Percentiles rank a stretch among this genome's conserved stretches.
Evolutionary conservation across 1,140 invertebrate species (phyloP).

Genomic region (Papilio polyxenes): DNA sequence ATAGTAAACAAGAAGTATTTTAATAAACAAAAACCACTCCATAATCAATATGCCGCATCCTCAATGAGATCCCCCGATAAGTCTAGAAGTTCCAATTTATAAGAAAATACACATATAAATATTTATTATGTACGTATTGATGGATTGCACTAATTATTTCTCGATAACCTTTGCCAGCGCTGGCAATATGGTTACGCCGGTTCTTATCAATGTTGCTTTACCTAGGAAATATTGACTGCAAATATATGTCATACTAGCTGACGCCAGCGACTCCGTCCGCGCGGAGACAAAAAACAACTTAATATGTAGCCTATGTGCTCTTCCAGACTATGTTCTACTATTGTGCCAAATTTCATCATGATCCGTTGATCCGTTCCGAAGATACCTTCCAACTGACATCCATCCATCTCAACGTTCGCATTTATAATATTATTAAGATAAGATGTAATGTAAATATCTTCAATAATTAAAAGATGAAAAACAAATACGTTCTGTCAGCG

Average conservation of each 20-base stretch:
- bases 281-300: no score
- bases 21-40: not conserved
- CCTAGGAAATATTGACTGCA: constrained; percentile 1
- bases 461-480: not conserved
- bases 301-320: no score
- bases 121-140: constrained; percentile 3
- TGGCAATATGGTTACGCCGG: not conserved
- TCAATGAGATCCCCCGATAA: not conserved
- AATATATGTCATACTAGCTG: not conserved
- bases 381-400: no score
- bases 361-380: no score
- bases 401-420: no score
- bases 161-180: constrained; percentile 14
- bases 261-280: no score
- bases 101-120: constrained; percentile 5
- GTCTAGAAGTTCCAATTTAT: constrained; percentile 1
- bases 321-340: no score
- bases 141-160: constrained; percentile 21
- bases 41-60: not conserved
- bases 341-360: no score
- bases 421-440: no score
- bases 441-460: not conserved
- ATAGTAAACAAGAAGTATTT: no score
- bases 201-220: not conserved
- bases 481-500: not conserved